Evolutionary conservation across 2,888 invertebrate species (phyloP).

Genomic region (Apodemia duryi): DNA sequence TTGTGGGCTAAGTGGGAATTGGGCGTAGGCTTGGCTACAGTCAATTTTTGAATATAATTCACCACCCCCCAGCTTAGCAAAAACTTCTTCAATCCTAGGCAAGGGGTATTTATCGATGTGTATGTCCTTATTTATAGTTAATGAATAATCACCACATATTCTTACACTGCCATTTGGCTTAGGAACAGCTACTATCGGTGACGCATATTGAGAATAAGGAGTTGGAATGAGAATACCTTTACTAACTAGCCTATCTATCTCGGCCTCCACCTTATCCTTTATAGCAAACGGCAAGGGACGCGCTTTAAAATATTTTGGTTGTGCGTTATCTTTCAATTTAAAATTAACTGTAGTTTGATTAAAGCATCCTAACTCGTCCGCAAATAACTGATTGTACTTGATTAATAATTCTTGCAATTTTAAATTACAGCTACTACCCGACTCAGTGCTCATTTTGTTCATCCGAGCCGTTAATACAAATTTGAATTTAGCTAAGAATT

Average conservation of each 20-base stretch:
- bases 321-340: too few relatives aligned
- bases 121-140: constrained; percentile 27
- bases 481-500: constrained; percentile 30
- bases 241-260: too few relatives aligned
- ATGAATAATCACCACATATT: constrained; percentile 27
- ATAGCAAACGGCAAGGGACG: too few relatives aligned
- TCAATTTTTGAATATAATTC: constrained; percentile 26
- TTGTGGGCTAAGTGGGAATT: constrained; percentile 20
- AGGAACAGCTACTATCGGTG: constrained; percentile 26
- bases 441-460: too few relatives aligned
- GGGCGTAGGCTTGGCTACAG: constrained; percentile 26
- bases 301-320: too few relatives aligned
- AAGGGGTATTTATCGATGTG: constrained; percentile 27
- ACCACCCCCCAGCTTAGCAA: constrained; percentile 30
- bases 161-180: constrained; percentile 23
- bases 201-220: constrained; percentile 24
- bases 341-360: too few relatives aligned
- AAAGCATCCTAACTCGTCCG: too few relatives aligned
- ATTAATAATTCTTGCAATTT: too few relatives aligned
- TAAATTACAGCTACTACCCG: too few relatives aligned
- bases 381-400: too few relatives aligned
- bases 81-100: constrained; percentile 28
- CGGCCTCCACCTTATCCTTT: too few relatives aligned
- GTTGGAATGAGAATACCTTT: constrained; percentile 13
- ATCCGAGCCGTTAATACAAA: constrained; percentile 13